Conservation (phyloP, 2,888 invertebrate species). For the Kryphioiulus occultus region DNA sequence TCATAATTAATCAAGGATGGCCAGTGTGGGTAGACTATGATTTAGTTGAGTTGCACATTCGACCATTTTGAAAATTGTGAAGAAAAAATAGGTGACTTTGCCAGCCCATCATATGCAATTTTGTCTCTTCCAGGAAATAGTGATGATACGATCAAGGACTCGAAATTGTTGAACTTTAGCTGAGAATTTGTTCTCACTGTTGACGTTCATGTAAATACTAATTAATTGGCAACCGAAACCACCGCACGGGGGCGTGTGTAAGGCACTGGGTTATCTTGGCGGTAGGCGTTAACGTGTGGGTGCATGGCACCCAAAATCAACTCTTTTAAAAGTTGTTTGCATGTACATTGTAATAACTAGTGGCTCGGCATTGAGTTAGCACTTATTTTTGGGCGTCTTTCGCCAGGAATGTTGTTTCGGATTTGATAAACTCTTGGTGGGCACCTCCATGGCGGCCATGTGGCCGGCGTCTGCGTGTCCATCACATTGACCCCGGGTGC, state of each 20-base stretch:
- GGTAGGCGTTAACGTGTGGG: background rate
- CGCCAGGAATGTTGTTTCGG: background rate
- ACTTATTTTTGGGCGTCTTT: slow-evolving; percentile 7
- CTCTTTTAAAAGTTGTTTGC: background rate
- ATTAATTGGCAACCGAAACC: background rate
- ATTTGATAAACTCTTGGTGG: background rate
- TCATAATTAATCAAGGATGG: background rate
- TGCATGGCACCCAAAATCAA: background rate
- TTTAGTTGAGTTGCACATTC: background rate
- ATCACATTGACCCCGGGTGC: slow-evolving; percentile 13
- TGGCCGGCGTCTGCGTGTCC: background rate
- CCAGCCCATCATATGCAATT: background rate
- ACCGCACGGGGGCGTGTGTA: slow-evolving; percentile 10
- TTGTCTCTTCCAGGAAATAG: background rate
- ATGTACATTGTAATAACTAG: background rate
- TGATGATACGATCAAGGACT: background rate
- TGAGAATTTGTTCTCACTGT: background rate
- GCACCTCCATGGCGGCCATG: background rate
- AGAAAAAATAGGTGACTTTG: background rate
- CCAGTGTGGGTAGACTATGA: background rate
- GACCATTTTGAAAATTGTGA: background rate
- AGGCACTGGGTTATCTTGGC: slow-evolving; percentile 14
- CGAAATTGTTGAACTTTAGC: background rate
- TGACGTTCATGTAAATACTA: background rate
- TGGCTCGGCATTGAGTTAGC: background rate